phyloP scores from a whole-genome alignment of 2,113 vertebrate genomes.

The Tragelaphus buxtoni region DNA sequence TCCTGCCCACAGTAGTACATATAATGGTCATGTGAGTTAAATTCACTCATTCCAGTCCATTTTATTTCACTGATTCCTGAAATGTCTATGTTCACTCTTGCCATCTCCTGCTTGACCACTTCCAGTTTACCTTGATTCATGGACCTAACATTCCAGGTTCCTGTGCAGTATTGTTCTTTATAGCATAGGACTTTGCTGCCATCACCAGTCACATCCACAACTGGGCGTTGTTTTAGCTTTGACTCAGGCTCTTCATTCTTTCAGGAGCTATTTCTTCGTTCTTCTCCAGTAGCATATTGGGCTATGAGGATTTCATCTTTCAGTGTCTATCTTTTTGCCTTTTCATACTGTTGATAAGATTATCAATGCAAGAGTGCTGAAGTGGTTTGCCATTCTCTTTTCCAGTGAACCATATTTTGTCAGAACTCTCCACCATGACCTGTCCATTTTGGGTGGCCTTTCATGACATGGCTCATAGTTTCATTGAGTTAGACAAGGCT shows the following conservation, averaged over 20 bases:
- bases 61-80: not conserved
- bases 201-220: not conserved
- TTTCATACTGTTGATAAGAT: not conserved
- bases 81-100: not conserved
- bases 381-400: not conserved
- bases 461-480: not conserved
- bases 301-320: not conserved
- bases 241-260: not conserved
- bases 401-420: not conserved
- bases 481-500: not conserved
- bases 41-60: not conserved
- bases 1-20: not conserved
- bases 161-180: not conserved
- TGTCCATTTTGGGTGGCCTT: not conserved
- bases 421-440: not conserved
- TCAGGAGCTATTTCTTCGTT: not conserved
- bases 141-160: not conserved
- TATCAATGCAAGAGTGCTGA: not conserved
- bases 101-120: not conserved
- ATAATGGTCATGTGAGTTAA: not conserved
- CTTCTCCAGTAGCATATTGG: not conserved
- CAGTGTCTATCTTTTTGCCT: not conserved
- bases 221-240: not conserved
- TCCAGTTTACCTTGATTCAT: not conserved
- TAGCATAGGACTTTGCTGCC: not conserved